phyloP scores from a whole-genome alignment of 2,113 vertebrate genomes.

The Siphamia tubifer region DNA sequence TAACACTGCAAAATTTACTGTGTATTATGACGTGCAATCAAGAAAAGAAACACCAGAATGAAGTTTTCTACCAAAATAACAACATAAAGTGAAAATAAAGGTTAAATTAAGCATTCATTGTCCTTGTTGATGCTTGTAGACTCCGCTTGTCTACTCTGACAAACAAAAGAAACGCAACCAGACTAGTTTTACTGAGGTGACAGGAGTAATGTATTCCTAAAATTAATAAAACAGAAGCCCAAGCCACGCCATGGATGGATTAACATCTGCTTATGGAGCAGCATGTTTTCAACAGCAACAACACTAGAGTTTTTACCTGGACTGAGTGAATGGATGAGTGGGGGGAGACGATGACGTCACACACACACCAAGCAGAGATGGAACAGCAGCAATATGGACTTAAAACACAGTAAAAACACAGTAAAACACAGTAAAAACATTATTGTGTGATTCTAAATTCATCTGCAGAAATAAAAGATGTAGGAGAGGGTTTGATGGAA shows the following conservation, averaged over 20 bases:
- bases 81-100: not conserved
- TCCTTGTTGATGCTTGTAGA: not conserved
- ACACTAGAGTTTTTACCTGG: slow-evolving; percentile 59
- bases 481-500: no score
- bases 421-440: no score
- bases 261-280: slow-evolving; percentile 67
- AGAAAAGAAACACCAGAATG: no score
- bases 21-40: no score
- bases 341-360: not conserved
- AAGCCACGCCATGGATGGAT: slow-evolving; percentile 79
- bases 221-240: slow-evolving; percentile 66
- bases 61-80: not conserved
- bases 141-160: not conserved
- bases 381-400: no score
- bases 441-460: no score
- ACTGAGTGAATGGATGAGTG: no score
- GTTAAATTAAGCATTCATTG: not conserved
- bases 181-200: slow-evolving; percentile 18
- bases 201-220: slow-evolving; percentile 52
- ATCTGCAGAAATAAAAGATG: no score
- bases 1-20: no score
- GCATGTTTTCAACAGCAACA: slow-evolving; percentile 53
- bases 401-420: no score
- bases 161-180: slow-evolving; percentile 12
- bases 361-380: not conserved